Evolutionary conservation across 64 coral and sea anemone species (phyloP).

Genomic region (Orbicella faveolata): DNA sequence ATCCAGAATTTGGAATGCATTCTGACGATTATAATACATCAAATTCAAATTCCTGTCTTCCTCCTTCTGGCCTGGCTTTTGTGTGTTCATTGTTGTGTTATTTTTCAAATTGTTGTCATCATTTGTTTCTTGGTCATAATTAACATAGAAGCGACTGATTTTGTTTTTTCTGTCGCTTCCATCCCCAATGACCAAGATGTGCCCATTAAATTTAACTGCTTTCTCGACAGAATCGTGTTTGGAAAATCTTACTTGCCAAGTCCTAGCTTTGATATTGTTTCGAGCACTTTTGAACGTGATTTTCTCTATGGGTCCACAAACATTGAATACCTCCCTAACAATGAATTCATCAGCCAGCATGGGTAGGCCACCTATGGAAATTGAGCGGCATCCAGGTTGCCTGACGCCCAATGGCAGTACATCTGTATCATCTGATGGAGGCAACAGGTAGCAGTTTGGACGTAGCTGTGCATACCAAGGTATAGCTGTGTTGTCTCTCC

Average conservation of each 20-base stretch:
- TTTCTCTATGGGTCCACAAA: conserved; percentile 66
- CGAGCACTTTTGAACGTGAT: conserved; percentile 51
- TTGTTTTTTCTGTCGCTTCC: conserved; percentile 44
- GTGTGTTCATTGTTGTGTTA: neutral
- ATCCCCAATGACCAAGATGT: conserved; percentile 58
- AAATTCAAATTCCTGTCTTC: conserved; percentile 28
- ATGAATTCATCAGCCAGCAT: conserved; percentile 69
- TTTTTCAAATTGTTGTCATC: conserved; percentile 42
- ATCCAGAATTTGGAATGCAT: conserved; percentile 61
- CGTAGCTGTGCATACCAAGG: conserved; percentile 42
- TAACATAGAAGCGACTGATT: conserved; percentile 65
- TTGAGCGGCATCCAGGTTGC: conserved; percentile 68
- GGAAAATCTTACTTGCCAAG: conserved; percentile 56
- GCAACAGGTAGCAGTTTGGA: conserved; percentile 64
- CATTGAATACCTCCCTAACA: conserved; percentile 72
- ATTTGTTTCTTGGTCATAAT: conserved; percentile 56
- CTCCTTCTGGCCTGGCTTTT: conserved; percentile 26
- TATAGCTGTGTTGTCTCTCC: neutral
- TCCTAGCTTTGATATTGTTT: conserved; percentile 11
- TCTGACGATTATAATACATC: conserved; percentile 32
- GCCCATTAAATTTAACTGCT: conserved; percentile 73
- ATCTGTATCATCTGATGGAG: conserved; percentile 54
- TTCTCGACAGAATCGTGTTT: conserved; percentile 64
- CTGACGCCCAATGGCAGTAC: conserved; percentile 50
- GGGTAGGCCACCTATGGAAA: conserved; percentile 74